Evolutionary conservation across 2,888 invertebrate genomes (phyloP).

Genomic region (Melitaea athalia): DNA sequence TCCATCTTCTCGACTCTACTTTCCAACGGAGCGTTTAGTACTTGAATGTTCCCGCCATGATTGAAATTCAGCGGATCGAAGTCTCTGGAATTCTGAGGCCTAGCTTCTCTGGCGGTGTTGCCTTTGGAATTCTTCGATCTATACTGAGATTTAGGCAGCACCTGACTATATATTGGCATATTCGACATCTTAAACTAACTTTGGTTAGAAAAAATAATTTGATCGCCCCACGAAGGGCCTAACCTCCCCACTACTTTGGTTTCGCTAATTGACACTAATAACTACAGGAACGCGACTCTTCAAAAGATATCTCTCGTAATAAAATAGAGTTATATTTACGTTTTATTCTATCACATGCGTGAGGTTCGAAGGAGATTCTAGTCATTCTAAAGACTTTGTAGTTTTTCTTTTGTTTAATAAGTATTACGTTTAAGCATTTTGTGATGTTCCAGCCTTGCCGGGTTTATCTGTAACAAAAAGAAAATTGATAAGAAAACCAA

Average conservation of each 20-base stretch:
- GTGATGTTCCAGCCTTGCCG: constrained; percentile 26
- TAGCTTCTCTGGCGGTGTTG: constrained; percentile 45
- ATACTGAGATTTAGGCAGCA: constrained; percentile 74
- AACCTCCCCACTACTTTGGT: constrained; percentile 58
- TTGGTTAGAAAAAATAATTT: constrained; percentile 59
- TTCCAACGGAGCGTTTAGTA: constrained; percentile 54
- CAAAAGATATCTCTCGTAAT: constrained; percentile 45
- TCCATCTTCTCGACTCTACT: constrained; percentile 58
- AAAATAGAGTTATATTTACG: constrained; percentile 51
- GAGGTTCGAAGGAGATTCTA: constrained; percentile 46
- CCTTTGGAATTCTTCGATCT: constrained; percentile 55
- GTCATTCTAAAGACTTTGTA: constrained; percentile 39
- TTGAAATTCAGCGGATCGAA: constrained; percentile 86
- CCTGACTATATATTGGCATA: constrained; percentile 79
- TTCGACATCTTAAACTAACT: constrained; percentile 77
- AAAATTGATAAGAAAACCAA: neutral
- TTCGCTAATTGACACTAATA: constrained; percentile 62
- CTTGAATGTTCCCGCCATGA: constrained; percentile 74
- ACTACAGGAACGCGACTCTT: constrained; percentile 68
- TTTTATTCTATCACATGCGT: constrained; percentile 52
- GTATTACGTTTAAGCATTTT: constrained; percentile 21
- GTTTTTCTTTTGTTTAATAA: constrained; percentile 18
- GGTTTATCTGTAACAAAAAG: constrained; percentile 35
- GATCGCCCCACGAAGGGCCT: constrained; percentile 43
- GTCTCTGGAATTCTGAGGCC: constrained; percentile 70